These are phyloP conservation scores for Tachycineta bicolor DNA, from an alignment of 2,113 vertebrate species.

Conservation along the genomic window DNA sequence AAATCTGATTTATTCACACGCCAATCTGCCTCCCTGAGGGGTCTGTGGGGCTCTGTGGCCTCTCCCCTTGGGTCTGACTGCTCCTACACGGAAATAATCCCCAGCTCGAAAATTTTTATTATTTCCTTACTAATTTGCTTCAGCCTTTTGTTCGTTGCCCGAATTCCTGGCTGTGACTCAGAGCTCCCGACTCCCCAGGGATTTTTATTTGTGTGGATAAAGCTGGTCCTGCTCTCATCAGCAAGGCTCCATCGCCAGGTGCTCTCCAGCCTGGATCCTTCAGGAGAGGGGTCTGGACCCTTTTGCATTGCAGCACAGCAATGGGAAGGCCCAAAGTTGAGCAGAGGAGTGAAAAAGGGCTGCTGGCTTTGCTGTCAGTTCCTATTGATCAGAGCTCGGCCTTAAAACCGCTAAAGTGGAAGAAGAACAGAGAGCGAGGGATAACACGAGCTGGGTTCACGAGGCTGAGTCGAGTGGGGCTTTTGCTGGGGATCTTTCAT, in stretches of 20 bases:
- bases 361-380: not conserved
- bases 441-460: not conserved
- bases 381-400: not conserved
- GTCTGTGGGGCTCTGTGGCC: not conserved
- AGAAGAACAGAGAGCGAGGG: not conserved
- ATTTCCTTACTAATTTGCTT: not conserved
- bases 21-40: not conserved
- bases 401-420: not conserved
- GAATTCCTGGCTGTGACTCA: not conserved
- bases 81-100: not conserved
- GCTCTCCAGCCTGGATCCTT: not conserved
- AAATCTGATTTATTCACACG: constrained; percentile 47
- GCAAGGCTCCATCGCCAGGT: not conserved
- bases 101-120: not conserved
- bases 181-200: not conserved
- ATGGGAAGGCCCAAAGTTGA: not conserved
- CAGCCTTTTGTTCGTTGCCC: not conserved
- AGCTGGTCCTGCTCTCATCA: not conserved
- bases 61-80: not conserved
- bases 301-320: not conserved
- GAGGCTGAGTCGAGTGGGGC: not conserved
- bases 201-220: not conserved
- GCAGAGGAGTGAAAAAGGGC: not conserved
- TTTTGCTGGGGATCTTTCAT: not conserved
- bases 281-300: not conserved